Evolutionary conservation across 1,140 invertebrate species (phyloP).

Genomic region (Brachionus asplanchnoidis): DNA sequence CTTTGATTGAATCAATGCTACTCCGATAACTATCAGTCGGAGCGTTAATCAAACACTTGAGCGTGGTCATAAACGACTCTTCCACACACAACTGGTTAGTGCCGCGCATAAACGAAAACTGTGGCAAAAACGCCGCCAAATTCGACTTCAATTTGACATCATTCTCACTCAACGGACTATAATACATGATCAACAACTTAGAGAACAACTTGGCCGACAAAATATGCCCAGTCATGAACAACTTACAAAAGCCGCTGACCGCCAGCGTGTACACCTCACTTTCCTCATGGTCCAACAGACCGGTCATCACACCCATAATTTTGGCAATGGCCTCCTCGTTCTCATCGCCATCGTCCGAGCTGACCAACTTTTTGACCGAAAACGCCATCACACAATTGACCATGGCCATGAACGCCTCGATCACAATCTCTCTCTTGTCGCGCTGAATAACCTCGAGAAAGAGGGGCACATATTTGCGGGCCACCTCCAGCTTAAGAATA

Average conservation of each 20-base stretch:
- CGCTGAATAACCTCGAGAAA: conserved; percentile 54
- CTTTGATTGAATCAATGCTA: conserved; percentile 64
- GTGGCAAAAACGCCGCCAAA: conserved; percentile 62
- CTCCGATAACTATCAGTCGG: conserved; percentile 66
- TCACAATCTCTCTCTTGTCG: conserved; percentile 21
- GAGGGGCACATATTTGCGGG: conserved; percentile 54
- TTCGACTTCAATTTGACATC: conserved; percentile 60
- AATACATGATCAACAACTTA: conserved; percentile 62
- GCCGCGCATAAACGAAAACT: conserved; percentile 57
- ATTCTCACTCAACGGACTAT: conserved; percentile 61
- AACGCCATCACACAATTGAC: conserved; percentile 5
- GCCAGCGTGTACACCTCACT: conserved; percentile 51
- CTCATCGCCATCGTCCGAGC: background rate
- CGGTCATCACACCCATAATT: conserved; percentile 31
- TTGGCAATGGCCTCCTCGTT: background rate
- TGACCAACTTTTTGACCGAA: background rate
- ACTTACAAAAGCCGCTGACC: conserved; percentile 54
- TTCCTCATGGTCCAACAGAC: conserved; percentile 15
- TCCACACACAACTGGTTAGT: conserved; percentile 62
- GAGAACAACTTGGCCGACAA: conserved; percentile 59
- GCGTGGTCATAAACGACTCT: conserved; percentile 66
- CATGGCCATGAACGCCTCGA: conserved; percentile 34
- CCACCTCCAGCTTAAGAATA: conserved; percentile 53
- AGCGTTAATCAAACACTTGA: conserved; percentile 66
- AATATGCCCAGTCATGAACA: conserved; percentile 52